phyloP scores from a whole-genome alignment of 2,113 vertebrate genomes.

The Etheostoma spectabile region DNA sequence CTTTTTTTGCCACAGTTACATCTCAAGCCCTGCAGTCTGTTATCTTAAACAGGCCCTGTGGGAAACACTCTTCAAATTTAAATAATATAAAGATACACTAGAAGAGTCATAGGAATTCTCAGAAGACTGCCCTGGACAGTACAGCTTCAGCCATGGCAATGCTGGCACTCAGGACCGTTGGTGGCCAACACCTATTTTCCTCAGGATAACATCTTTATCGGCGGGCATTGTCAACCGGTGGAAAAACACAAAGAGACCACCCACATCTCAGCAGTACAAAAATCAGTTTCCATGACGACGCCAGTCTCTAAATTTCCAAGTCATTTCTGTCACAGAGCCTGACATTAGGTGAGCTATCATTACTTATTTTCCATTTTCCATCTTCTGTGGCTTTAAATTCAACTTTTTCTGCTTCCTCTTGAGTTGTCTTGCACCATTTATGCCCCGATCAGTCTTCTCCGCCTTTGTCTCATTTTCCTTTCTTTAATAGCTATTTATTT shows the following conservation, averaged over 20 bases:
- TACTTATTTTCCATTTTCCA: conserved; percentile 30
- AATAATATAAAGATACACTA: conserved; percentile 25
- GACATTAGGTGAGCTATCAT: conserved; percentile 69
- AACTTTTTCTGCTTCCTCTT: conserved; percentile 37
- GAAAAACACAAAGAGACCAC: conserved; percentile 53
- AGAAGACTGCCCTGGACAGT: conserved; percentile 42
- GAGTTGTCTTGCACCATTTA: conserved; percentile 62
- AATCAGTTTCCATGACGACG: conserved; percentile 81
- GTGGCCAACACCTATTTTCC: conserved; percentile 68
- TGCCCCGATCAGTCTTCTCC: conserved; percentile 43
- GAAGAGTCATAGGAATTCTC: conserved; percentile 37
- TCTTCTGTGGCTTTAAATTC: conserved; percentile 44
- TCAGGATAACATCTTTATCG: conserved; percentile 74
- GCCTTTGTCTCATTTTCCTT: conserved; percentile 43
- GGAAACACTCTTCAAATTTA: conserved; percentile 50
- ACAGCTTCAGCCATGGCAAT: conserved; percentile 21
- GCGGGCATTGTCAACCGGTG: conserved; percentile 64
- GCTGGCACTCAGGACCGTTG: conserved; percentile 57
- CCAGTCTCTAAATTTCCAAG: conserved; percentile 70
- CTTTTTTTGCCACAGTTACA: conserved; percentile 30
- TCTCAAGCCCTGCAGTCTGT: conserved; percentile 22
- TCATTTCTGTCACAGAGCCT: conserved; percentile 63
- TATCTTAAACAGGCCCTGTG: conserved; percentile 47
- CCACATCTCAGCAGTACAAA: conserved; percentile 56
- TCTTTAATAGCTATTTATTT: conserved; percentile 69